Evolutionary conservation across 2,113 vertebrate genomes (phyloP), one percentile per base, ranked within the genome.

Genomic region (Cryptomyrus ogoouensis): DNA sequence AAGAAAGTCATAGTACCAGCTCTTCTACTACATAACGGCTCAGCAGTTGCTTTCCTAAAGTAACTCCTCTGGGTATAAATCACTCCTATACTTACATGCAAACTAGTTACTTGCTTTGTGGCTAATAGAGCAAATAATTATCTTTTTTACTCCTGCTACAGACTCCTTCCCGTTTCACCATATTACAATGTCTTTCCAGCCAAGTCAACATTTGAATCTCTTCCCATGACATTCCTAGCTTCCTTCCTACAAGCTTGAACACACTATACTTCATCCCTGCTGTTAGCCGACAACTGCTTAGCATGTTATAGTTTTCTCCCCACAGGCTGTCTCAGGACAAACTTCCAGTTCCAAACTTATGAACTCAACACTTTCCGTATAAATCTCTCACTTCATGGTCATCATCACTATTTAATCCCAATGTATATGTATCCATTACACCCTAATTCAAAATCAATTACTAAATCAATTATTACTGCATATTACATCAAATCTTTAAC

Each of bases 41-140:
- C n/a, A 27, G 13, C 17, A 46, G 46, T 35, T 47, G 10, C 24
- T 53, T 31, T 56, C 47, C 13, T 53, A 53, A 27, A 87, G 27
- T 53, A 53, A 52, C 27, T 84, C 21, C 17, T 47, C 83, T 47
- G 44, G 39, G 83, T 84, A n/a, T 84, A 44, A 44, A 84, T n/a
- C 47, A 15, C 50, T 50, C 47, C 49, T 21, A 27, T n/a, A 87
- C 31, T 52, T 87, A 50, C 85, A 87, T 87, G 31, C n/a, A 87
- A 56, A 87, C 85, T 27, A 87, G 13, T 39, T 53, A 56, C 50
- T 87, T 87, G 85, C 27, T 87, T 87, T 87, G 85, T 39, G 50
- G 15, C 5, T 56, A 87, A 87, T 21, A 52, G 85, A 87, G 31
- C 50, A 15, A 87, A 87, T 87, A 87, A 87, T 87, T 87, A 39